Conservation (phyloP, 2,888 invertebrate species). For the Prosopocoilus inquinatus region DNA sequence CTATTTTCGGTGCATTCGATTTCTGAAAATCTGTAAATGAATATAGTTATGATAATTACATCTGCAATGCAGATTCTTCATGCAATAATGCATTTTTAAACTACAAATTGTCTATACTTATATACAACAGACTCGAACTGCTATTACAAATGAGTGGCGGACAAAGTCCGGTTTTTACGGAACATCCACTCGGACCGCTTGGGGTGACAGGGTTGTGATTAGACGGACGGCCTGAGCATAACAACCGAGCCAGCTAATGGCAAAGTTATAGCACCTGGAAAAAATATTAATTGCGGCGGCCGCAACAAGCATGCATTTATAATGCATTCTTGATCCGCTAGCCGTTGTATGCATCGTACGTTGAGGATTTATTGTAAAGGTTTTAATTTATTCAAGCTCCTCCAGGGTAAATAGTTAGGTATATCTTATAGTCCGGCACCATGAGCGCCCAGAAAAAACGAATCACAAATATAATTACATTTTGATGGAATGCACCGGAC, state of each 20-base stretch:
- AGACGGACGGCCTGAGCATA: constrained; percentile 32
- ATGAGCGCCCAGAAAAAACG: constrained; percentile 38
- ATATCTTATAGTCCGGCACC: constrained; percentile 44
- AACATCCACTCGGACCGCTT: constrained; percentile 32
- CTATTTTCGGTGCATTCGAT: no score
- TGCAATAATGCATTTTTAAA: no score
- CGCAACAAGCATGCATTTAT: constrained; percentile 42
- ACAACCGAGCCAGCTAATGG: constrained; percentile 32
- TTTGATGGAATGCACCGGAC: constrained; percentile 43
- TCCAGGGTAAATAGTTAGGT: constrained; percentile 43
- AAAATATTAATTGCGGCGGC: constrained; percentile 44
- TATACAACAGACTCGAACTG: no score
- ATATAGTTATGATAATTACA: no score
- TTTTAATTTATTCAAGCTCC: constrained; percentile 49
- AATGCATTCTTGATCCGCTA: constrained; percentile 45
- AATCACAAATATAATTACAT: constrained; percentile 47
- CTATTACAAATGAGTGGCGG: not conserved
- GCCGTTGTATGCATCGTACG: constrained; percentile 43
- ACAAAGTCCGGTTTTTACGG: constrained; percentile 1
- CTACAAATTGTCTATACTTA: no score
- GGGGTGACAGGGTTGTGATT: constrained; percentile 45
- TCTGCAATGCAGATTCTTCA: no score
- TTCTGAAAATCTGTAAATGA: no score
- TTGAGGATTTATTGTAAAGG: constrained; percentile 49
- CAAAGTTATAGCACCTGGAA: constrained; percentile 37